Evolutionary conservation across 2,113 vertebrate genomes (phyloP), one percentile per base, ranked within the genome.

Genomic region (Argyrosomus japonicus): DNA sequence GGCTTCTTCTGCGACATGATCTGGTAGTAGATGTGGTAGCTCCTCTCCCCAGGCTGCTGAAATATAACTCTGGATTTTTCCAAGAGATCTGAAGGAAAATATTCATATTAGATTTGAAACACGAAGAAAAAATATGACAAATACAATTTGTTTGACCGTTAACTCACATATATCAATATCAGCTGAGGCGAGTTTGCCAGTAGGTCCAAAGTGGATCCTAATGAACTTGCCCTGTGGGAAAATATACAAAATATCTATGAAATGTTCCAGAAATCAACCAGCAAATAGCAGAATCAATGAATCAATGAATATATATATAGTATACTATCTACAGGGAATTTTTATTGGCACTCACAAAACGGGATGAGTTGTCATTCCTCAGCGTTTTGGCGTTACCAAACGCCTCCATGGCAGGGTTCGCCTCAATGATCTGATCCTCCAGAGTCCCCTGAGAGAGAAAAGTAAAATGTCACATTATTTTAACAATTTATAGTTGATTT

Each of bases 11-110:
- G 97, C 0, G 97, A 97, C 72, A 99, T 92, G 68, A 99, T 92
- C 94, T 99, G 98, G 93, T 99, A 98, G 95, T 97, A 99, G 86
- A 99, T 96, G 82, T 99, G 97, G 91, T 98, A 98, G 86, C 97
- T 98, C 82, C 97, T 95, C 79, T 99, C 98, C 0, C 97, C 96
- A 0, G 95, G 96, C 87, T 97, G 98, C 56, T 99, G 98, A 79
- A 97, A 95, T 87, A 98, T 97, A 5, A 98, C 97, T 51, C 97
- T 93, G 78, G 97, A 98, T 91, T 99, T 99, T 93, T 99, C 97
- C 79, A 99, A 96, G 68, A 99, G 94, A 92, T 98, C 98, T 92
- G 93, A 69, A 77, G 19, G 32, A 70, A 54, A 79, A 36, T 57
- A 27, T 25, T 70, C 1, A 58, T 67, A 7, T 79, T 15, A 19